Conservation (phyloP, 2,888 invertebrate genomes). For the Noctuana brunneofusca region DNA sequence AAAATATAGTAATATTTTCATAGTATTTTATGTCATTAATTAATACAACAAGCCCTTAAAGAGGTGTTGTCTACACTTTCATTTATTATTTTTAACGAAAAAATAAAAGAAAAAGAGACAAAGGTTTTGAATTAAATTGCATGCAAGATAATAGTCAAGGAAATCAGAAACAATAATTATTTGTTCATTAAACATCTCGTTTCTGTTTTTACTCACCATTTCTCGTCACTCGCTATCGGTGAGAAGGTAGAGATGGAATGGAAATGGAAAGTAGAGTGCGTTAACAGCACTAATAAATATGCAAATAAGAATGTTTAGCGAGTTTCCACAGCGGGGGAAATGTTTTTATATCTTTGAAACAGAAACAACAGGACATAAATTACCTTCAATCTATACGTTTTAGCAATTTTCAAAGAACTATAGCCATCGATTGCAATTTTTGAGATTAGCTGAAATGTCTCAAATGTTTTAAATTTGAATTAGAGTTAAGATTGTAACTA, state of each 20-base stretch:
- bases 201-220: not conserved
- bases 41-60: no score
- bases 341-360: constrained; percentile 35
- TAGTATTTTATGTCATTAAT: no score
- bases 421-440: not conserved
- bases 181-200: not conserved
- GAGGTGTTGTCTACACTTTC: no score
- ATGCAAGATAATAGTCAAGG: no score
- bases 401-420: not conserved
- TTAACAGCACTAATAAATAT: constrained; percentile 61
- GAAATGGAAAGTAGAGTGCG: constrained; percentile 61
- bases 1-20: no score
- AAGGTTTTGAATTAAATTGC: no score
- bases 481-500: no score
- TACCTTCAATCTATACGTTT: not conserved
- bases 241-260: constrained; percentile 14
- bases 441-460: no score
- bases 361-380: not conserved
- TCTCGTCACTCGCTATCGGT: constrained; percentile 6
- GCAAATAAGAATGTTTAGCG: constrained; percentile 58
- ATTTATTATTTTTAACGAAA: no score
- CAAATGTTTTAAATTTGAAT: no score
- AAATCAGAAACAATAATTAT: no score
- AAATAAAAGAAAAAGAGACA: no score
- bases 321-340: constrained; percentile 57